Evolutionary conservation across 2,888 invertebrate species (phyloP), one percentile per base, ranked within the genome.

Genomic region (Lasioglossum oenotherae): DNA sequence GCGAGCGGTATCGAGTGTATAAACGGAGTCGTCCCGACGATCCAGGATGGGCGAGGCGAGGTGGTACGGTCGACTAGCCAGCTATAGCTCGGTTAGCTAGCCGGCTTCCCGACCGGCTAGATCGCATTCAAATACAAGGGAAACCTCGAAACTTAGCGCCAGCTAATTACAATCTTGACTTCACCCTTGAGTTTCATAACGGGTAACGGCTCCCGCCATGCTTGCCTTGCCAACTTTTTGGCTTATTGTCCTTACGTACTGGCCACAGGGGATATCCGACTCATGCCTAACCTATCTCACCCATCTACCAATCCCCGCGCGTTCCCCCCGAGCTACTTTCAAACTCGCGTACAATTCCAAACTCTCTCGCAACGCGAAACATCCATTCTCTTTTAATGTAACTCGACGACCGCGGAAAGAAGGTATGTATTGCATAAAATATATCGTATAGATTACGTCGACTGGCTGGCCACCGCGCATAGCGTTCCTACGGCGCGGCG

Each of bases 121-220:
- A 91, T 90, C 88, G 88, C 90, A 93, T 93, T 93, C 94, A 93
- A 94, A 94, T 94, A 92, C 90, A 87, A 81, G 84, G 89, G 86
- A 92, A 93, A 93, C 91, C 92, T 93, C 93, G 92, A 93, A 94
- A 95, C 94, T 94, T 95, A 92, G 92, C 91, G 91, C 90, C 85
- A 91, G 94, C 94, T 95, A 95, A 95, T 95, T 95, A 94, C 95
- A 93, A 94, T 94, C 94, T 94, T 93, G 94, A 94, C 93, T 94
- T 94, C 92, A 93, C 94, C 94, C 93, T 88, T 90, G 93, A 93
- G 94, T 93, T 94, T 94, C 94, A 94, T 94, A 94, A 94, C 92
- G 92, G 92, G 90, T 92, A 93, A 93, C 93, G 92, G 91, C 91
- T 74, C 88, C 90, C 89, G 88, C 89, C 91, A 80, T 89, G 82